These are phyloP conservation scores for Agapornis roseicollis DNA, from an alignment of 2,113 vertebrate genomes.

Conservation along the genomic window DNA sequence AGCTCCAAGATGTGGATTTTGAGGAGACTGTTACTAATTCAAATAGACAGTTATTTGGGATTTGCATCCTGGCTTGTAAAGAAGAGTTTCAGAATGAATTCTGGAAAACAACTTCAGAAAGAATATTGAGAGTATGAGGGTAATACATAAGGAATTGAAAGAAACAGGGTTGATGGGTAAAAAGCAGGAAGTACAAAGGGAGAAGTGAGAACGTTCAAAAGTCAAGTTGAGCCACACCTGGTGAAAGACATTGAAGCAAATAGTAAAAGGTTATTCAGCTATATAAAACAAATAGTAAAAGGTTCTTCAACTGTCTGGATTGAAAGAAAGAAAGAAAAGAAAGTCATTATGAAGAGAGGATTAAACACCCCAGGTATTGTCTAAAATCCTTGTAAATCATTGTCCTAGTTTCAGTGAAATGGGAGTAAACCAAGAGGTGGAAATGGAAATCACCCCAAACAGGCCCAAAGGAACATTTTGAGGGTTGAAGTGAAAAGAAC, in stretches of 20 bases:
- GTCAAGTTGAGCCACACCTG: slow-evolving; percentile 17
- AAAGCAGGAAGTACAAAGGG: not conserved
- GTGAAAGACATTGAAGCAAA: slow-evolving; percentile 55
- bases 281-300: slow-evolving; percentile 46
- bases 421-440: not conserved
- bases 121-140: not conserved
- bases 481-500: not conserved
- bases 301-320: slow-evolving; percentile 17
- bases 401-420: not conserved
- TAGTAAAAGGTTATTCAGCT: slow-evolving; percentile 54
- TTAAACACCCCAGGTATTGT: not conserved
- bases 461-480: not conserved
- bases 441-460: not conserved
- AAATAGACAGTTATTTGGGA: not conserved
- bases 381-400: not conserved
- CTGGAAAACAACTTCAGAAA: not conserved
- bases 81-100: not conserved
- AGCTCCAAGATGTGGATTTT: not conserved
- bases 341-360: not conserved
- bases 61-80: not conserved
- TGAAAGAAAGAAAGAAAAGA: slow-evolving; percentile 7
- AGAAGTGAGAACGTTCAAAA: slow-evolving; percentile 19
- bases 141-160: not conserved
- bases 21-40: not conserved
- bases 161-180: not conserved